phyloP scores from a whole-genome alignment of 2,888 invertebrate genomes.

The Latrodectus elegans region DNA sequence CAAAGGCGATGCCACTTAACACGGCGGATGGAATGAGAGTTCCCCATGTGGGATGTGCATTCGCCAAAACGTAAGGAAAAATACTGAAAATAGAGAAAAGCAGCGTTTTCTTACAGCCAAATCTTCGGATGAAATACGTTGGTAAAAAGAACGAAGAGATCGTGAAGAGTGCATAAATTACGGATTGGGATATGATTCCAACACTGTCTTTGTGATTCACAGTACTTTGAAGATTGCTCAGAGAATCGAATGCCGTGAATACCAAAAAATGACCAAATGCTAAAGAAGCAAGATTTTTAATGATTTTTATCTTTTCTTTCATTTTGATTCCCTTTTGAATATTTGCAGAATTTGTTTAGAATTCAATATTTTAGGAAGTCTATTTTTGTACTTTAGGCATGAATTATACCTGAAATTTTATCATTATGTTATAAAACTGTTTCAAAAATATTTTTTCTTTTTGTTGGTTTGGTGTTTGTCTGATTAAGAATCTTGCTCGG shows the following conservation, averaged over 20 bases:
- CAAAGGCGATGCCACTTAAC: slow-evolving; percentile 62
- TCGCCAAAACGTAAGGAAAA: slow-evolving; percentile 67
- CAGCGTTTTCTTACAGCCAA: slow-evolving; percentile 69
- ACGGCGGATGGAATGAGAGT: slow-evolving; percentile 66
- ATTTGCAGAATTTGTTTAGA: too few species aligned
- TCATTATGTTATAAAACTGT: too few species aligned
- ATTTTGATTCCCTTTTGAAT: neutral
- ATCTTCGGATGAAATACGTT: slow-evolving; percentile 74
- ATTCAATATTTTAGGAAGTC: too few species aligned
- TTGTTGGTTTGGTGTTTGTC: too few species aligned
- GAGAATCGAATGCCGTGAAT: slow-evolving; percentile 96
- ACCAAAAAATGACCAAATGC: slow-evolving; percentile 95
- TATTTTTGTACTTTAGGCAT: too few species aligned
- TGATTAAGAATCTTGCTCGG: too few species aligned
- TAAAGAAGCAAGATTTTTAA: slow-evolving; percentile 92
- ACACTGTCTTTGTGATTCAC: slow-evolving; percentile 92
- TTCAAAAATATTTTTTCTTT: too few species aligned
- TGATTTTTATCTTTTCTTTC: slow-evolving; percentile 79
- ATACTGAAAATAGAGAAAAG: slow-evolving; percentile 63
- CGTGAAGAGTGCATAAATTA: slow-evolving; percentile 87
- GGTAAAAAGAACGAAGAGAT: slow-evolving; percentile 97
- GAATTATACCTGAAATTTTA: too few species aligned
- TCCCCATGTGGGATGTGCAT: slow-evolving; percentile 61
- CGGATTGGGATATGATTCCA: slow-evolving; percentile 90
- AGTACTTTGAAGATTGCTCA: slow-evolving; percentile 92